Base-by-base conservation (phyloP, 1,140 invertebrate species). In the Plodia interpunctella region DNA sequence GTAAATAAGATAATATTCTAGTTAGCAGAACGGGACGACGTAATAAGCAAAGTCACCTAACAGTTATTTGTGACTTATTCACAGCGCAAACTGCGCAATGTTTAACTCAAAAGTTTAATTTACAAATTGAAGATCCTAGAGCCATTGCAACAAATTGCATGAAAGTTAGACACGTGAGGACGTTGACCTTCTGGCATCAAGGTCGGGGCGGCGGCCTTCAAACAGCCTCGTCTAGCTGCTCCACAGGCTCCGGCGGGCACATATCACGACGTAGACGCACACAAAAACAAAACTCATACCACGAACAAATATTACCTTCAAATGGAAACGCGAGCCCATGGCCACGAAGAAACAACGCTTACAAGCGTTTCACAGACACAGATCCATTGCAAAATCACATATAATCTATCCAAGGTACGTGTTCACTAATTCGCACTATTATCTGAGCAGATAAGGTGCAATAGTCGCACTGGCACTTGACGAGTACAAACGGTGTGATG, bases 151-250 rank as follows among this genome's bases (percentile, higher is more conserved):
- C 19, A 53, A 75, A 82, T 72, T 71, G 77, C 70, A 83, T 60
- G 61, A 73, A 78, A 84, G 72, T 72, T 80, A 72, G 76, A 78
- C 78, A 80, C 78, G 70, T 71, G 75, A 76, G 86, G 78, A 79
- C 83, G 76, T 78, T 82, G 79, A 87, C 79, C 83, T 82, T 82
- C 72, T 79, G 73, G 65, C 76, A 81, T 70, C 80, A 89, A 89
- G 87, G 87, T 89, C 84, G 79, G 67, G 70, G 65, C 80, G 78
- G 75, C 82, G 84, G 87, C 84, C 86, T 87, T 88, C 84, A 83
- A 77, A 81, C 79, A 87, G 79, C 78, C 83, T 84, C 78, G 81
- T 80, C 83, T 86, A 79, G 79, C 64, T 76, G 68, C 69, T 72
- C 65, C 72, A 65, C 70, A 78, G 78, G 63, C 76, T 78, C 67